These are phyloP conservation scores for Emydocephalus ijimae DNA, from an alignment of 2,113 vertebrate species.

Conservation along the genomic window DNA sequence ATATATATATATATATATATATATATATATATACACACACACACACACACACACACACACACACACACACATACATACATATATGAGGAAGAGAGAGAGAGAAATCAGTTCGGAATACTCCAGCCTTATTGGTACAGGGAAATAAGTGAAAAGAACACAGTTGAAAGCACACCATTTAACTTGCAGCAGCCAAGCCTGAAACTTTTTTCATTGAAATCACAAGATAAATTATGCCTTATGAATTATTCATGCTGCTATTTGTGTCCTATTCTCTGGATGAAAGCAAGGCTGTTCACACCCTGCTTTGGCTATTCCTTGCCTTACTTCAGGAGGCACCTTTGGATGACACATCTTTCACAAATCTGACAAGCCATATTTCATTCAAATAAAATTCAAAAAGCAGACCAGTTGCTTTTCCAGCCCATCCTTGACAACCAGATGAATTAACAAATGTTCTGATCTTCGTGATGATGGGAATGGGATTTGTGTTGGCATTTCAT, in stretches of 20 bases:
- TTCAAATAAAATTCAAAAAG: conserved; percentile 7
- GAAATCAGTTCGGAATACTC: not conserved
- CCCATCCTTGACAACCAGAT: conserved; percentile 26
- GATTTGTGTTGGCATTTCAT: conserved; percentile 13
- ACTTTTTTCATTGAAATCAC: not conserved
- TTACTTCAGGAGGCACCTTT: conserved; percentile 9
- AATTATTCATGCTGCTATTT: conserved; percentile 15
- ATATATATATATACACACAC: no score
- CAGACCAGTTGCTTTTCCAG: conserved; percentile 8
- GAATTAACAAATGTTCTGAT: conserved; percentile 38
- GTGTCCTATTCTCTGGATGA: not conserved
- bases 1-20: no score
- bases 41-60: no score
- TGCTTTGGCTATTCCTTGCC: conserved; percentile 5
- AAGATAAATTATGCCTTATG: conserved; percentile 3
- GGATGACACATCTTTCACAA: conserved; percentile 21
- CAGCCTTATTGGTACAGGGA: not conserved
- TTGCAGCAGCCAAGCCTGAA: not conserved
- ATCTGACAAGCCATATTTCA: conserved; percentile 33
- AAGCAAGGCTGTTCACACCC: conserved; percentile 2
- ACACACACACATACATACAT: not conserved
- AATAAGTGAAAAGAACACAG: not conserved
- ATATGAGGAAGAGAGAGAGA: not conserved
- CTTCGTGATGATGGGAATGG: conserved; percentile 12
- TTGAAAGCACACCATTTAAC: not conserved